Base-by-base conservation (phyloP, 2,888 invertebrate genomes). In the Chrysopilus asiliformis region DNA sequence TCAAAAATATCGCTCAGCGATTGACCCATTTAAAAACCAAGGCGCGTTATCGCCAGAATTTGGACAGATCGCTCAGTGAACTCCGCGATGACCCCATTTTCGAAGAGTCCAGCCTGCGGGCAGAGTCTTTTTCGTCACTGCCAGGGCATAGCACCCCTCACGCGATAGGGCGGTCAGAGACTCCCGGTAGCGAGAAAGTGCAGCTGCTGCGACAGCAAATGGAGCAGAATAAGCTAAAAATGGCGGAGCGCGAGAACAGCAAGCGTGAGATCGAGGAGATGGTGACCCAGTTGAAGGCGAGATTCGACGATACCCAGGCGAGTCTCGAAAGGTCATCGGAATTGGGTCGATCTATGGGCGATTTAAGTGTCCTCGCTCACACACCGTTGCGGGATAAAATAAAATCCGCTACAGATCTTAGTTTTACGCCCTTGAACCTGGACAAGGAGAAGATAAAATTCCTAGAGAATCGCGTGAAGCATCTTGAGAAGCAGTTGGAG, bases 201-300 rank as follows among this genome's bases (percentile, higher is more conserved):
- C 58, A 63, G 46, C 53, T 71, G 36, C 49, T 71, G 20, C 60
- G 67, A 12, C 66, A 67, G 43, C 70, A 71, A 49, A 52, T 71
- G 39, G 70, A 71, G 45, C 65, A 71, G 50, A 71, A 68, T 49
- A 68, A 68, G 50, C 56, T 57, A 2, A 63, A 65, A 48, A 56
- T 71, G 46, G 70, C 69, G 9, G 67, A 70, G 49, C 59, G 70
- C 4, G 67, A 65, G 13, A 65, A 65, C 43, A 66, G 57, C 44
- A 67, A 68, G 44, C 67, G 64, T 45, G 68, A 67, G 42, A 60
- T 70, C 32, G 68, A 68, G 50, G 66, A 68, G 36, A 62, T 66
- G 52, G 68, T 70, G 4, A 62, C 59, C n/a, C 66, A 68, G 45
- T 47, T 69, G 19, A 68, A 68, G 46, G 68, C 68, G 3, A 68